phyloP scores from a whole-genome alignment of 2,797 vertebrate species.

The Micromesistius poutassou region DNA sequence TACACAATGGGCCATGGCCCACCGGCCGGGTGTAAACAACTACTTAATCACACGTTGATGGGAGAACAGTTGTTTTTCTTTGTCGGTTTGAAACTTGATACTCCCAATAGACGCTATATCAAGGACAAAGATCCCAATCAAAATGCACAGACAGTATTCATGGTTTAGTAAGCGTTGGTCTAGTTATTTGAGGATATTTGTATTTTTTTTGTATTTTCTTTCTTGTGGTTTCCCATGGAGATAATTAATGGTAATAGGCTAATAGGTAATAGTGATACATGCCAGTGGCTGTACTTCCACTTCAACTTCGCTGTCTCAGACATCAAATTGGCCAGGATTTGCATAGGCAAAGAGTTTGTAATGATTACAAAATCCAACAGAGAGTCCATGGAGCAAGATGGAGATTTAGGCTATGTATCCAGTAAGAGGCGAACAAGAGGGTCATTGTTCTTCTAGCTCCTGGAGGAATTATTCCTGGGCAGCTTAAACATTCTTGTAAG shows the following conservation, averaged over 20 bases:
- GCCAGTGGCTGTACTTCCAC: too few relatives aligned
- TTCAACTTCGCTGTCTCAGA: background rate
- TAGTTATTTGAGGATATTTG: background rate
- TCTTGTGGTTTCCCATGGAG: background rate
- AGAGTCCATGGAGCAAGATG: slow-evolving; percentile 48
- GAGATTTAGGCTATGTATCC: slow-evolving; percentile 51
- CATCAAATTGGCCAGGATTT: background rate
- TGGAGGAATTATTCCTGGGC: slow-evolving; percentile 67
- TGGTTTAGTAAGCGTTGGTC: background rate
- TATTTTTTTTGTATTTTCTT: too few relatives aligned
- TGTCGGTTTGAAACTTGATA: slow-evolving; percentile 27
- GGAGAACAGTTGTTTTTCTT: slow-evolving; percentile 32
- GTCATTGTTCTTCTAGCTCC: slow-evolving; percentile 68
- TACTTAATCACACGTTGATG: slow-evolving; percentile 26
- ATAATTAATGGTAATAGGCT: background rate
- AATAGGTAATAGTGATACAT: too few relatives aligned
- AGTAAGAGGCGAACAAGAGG: slow-evolving; percentile 64
- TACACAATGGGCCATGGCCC: slow-evolving; percentile 47
- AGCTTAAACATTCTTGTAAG: slow-evolving; percentile 72
- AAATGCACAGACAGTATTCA: background rate
- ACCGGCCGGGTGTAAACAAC: slow-evolving; percentile 44
- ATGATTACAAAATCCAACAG: slow-evolving; percentile 34
- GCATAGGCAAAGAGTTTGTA: slow-evolving; percentile 10
- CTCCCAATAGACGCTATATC: slow-evolving; percentile 9
- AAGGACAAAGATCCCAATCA: too few relatives aligned